These are phyloP conservation scores for Archips xylosteana DNA, from an alignment of 2,888 invertebrate genomes.

Conservation along the genomic window DNA sequence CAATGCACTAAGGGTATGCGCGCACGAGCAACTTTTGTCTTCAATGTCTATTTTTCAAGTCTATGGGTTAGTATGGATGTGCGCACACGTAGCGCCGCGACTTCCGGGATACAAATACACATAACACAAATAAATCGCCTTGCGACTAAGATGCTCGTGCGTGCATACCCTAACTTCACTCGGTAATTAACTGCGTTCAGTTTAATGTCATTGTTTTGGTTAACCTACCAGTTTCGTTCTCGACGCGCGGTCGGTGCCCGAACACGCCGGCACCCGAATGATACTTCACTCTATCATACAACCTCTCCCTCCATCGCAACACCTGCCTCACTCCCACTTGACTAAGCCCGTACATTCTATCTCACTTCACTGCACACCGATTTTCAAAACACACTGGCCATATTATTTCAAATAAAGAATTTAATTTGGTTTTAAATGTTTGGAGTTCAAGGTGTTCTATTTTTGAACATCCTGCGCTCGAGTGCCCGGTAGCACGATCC, in stretches of 20 bases:
- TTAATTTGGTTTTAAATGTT: conserved; percentile 7
- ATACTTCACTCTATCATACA: conserved; percentile 66
- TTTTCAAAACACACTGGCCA: conserved; percentile 48
- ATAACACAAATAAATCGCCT: too few relatives aligned
- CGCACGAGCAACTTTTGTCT: too few relatives aligned
- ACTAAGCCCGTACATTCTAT: conserved; percentile 64
- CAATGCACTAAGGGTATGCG: too few relatives aligned
- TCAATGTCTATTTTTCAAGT: too few relatives aligned
- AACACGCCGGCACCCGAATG: conserved; percentile 86
- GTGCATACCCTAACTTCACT: too few relatives aligned
- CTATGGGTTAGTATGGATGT: too few relatives aligned
- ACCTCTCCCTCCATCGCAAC: conserved; percentile 61
- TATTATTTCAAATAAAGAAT: conserved; percentile 39
- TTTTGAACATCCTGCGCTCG: conserved; percentile 61
- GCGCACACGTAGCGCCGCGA: too few relatives aligned
- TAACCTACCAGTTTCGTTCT: conserved; percentile 70
- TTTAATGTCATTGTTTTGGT: neutral
- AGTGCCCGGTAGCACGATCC: conserved; percentile 56
- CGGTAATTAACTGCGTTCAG: too few relatives aligned
- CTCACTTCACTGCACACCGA: conserved; percentile 45
- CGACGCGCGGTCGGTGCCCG: conserved; percentile 82
- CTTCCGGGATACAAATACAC: too few relatives aligned
- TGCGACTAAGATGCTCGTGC: too few relatives aligned
- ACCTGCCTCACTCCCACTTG: conserved; percentile 67
- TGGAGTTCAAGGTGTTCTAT: conserved; percentile 40